These are phyloP conservation scores for Craterocephalus amniculus DNA, from an alignment of 2,797 vertebrate species.

Conservation along the genomic window DNA sequence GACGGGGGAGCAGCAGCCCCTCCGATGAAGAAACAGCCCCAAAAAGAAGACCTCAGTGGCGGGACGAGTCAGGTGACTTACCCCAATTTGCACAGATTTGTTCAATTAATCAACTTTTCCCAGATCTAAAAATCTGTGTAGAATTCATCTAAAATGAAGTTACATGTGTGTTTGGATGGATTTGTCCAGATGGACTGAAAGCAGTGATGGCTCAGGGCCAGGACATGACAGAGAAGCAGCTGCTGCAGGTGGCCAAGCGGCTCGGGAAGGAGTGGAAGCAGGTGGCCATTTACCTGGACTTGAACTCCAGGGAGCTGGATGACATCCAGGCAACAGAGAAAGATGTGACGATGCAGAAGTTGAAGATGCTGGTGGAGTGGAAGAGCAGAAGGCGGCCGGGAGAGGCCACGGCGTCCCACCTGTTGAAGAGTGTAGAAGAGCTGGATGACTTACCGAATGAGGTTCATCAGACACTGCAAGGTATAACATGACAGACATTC, in stretches of 20 bases:
- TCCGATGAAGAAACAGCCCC: slow-evolving; percentile 72
- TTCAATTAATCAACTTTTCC: slow-evolving; percentile 1
- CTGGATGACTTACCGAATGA: slow-evolving; percentile 78
- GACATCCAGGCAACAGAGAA: slow-evolving; percentile 77
- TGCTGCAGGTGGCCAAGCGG: slow-evolving; percentile 82
- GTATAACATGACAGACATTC: slow-evolving; percentile 58
- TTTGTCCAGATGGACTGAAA: slow-evolving; percentile 71
- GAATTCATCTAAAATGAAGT: slow-evolving; percentile 12
- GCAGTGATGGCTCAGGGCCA: slow-evolving; percentile 7
- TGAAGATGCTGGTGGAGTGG: slow-evolving; percentile 83
- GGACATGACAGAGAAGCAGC: slow-evolving; percentile 81
- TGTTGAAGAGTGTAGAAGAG: slow-evolving; percentile 63
- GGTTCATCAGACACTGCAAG: slow-evolving; percentile 74
- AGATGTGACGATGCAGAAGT: slow-evolving; percentile 80
- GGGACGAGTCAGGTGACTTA: slow-evolving; percentile 76
- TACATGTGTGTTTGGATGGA: not conserved
- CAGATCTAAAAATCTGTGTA: not conserved
- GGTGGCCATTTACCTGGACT: slow-evolving; percentile 81
- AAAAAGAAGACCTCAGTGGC: slow-evolving; percentile 81
- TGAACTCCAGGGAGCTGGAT: slow-evolving; percentile 81
- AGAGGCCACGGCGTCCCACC: slow-evolving; percentile 66
- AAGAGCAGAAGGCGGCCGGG: slow-evolving; percentile 70
- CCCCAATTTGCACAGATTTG: not conserved
- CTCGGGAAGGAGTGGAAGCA: slow-evolving; percentile 86
- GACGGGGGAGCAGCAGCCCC: slow-evolving; percentile 72